A percentile compares a stretch with the other conserved stretches of the same genome.
These are phyloP conservation scores for Pachypeltis micranthus DNA, from an alignment of 1,140 invertebrate genomes.

Conservation along the genomic window DNA sequence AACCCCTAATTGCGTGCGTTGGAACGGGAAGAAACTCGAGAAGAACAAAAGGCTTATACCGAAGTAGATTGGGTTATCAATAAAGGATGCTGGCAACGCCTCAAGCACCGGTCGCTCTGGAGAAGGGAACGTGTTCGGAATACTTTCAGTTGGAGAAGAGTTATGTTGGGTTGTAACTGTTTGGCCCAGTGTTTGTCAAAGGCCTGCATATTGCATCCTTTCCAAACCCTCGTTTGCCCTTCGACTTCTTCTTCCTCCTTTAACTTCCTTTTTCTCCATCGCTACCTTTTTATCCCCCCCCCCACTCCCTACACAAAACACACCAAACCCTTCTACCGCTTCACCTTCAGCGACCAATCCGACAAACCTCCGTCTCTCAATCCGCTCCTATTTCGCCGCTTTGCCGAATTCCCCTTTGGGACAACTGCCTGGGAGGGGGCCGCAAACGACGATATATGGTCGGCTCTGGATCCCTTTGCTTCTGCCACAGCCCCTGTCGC, in stretches of 20 bases:
- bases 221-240: not conserved
- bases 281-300: not conserved
- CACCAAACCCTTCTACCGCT: not conserved
- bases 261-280: not conserved
- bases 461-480: not conserved
- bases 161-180: conserved; percentile 6
- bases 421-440: not conserved
- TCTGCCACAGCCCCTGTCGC: not conserved
- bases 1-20: conserved; percentile 4
- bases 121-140: conserved; percentile 9
- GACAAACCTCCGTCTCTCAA: not conserved
- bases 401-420: not conserved
- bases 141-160: conserved; percentile 2
- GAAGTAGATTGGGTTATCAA: not conserved
- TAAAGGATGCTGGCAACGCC: conserved; percentile 7
- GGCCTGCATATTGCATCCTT: conserved; percentile 3
- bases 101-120: conserved; percentile 5
- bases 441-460: conserved; percentile 6
- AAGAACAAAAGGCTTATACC: conserved; percentile 3
- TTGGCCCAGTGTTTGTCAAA: conserved; percentile 9
- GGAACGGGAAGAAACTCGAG: not conserved
- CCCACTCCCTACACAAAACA: not conserved
- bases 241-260: not conserved
- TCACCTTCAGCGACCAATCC: not conserved
- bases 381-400: not conserved